These are phyloP conservation scores for Arvicola amphibius DNA, from an alignment of 2,797 vertebrate genomes.

Conservation along the genomic window DNA sequence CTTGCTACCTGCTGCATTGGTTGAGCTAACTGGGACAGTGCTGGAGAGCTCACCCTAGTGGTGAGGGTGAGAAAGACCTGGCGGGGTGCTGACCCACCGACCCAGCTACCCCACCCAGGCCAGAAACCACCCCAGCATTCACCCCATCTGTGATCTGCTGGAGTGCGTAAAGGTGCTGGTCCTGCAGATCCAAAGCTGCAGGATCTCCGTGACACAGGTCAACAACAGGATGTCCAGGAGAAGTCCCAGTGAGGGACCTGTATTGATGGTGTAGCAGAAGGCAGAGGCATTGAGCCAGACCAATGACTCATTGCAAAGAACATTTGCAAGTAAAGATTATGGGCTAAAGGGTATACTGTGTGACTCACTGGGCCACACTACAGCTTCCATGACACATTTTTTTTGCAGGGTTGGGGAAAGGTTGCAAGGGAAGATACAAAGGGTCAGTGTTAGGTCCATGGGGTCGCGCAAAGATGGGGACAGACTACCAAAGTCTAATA, in stretches of 20 bases:
- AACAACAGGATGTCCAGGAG: neutral
- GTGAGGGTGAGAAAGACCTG: neutral
- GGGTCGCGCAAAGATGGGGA: too few species aligned
- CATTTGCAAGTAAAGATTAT: neutral
- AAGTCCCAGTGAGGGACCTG: neutral
- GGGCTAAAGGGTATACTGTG: neutral
- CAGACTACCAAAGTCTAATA: too few species aligned
- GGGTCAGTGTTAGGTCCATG: neutral
- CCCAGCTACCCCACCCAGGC: too few species aligned
- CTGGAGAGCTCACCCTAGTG: neutral
- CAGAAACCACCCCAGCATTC: neutral
- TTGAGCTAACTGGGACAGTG: neutral
- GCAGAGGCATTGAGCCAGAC: neutral
- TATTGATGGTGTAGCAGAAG: neutral
- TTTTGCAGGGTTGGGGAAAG: neutral
- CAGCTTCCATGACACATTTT: neutral
- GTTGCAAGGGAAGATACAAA: neutral
- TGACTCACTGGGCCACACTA: neutral
- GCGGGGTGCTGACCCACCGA: neutral
- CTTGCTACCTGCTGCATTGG: neutral
- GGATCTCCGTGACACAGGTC: neutral
- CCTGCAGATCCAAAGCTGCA: neutral
- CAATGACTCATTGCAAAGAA: neutral
- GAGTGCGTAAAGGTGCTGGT: neutral
- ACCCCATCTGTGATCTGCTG: neutral